phyloP scores from a whole-genome alignment of 1,140 invertebrate genomes.

The Ips typographus region DNA sequence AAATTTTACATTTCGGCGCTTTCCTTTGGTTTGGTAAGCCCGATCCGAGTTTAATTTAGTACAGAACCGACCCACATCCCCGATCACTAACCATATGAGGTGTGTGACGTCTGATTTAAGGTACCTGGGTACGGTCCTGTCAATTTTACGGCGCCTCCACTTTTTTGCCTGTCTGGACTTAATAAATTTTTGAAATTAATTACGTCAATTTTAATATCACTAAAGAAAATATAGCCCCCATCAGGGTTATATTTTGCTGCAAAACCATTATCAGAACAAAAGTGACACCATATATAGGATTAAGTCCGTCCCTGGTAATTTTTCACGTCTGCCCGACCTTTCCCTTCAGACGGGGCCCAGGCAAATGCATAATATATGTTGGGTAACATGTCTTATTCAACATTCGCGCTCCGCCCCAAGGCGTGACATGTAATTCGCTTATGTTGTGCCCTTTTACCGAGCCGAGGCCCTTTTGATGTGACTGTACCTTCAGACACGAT shows the following conservation, averaged over 20 bases:
- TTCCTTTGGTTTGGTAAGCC: slow-evolving; percentile 24
- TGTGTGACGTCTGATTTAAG: no score
- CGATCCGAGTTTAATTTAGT: no score
- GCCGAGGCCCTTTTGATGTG: slow-evolving; percentile 17
- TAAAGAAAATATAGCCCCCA: no score
- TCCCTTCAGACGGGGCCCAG: slow-evolving; percentile 14
- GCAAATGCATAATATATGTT: slow-evolving; percentile 45
- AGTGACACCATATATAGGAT: slow-evolving; percentile 16
- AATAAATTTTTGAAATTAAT: no score
- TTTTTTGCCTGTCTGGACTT: no score
- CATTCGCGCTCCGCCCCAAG: slow-evolving; percentile 39
- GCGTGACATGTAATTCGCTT: slow-evolving; percentile 41
- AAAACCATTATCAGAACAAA: slow-evolving; percentile 5
- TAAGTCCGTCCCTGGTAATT: slow-evolving; percentile 8
- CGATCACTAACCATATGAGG: no score
- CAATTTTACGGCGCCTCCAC: no score
- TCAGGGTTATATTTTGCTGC: no score
- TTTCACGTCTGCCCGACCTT: slow-evolving; percentile 14
- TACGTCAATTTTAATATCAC: no score
- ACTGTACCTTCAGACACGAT: slow-evolving; percentile 14
- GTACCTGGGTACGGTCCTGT: no score
- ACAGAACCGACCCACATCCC: no score
- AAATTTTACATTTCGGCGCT: slow-evolving; percentile 36
- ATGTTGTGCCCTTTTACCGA: slow-evolving; percentile 30
- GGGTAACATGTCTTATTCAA: slow-evolving; percentile 43